These are phyloP conservation scores for Scaeva pyrastri DNA, from an alignment of 2,888 invertebrate species.

Conservation along the genomic window DNA sequence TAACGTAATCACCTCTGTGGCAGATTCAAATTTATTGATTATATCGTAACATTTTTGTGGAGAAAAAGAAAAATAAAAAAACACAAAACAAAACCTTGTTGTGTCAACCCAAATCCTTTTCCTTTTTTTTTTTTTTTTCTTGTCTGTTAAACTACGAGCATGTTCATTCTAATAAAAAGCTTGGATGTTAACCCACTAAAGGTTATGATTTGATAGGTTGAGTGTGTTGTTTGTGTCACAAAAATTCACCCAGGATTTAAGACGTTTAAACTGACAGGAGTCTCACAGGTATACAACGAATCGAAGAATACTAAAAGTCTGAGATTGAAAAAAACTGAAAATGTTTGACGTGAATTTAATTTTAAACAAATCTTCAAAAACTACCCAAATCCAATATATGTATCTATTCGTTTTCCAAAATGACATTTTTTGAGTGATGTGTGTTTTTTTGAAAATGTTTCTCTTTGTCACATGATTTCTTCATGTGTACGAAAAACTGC, in stretches of 20 bases:
- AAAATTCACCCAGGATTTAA: constrained; percentile 11
- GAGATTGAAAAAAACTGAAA: background rate
- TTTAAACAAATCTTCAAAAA: background rate
- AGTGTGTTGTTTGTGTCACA: background rate
- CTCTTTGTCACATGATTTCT: constrained; percentile 21
- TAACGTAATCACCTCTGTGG: constrained; percentile 49
- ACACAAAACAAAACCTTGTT: background rate
- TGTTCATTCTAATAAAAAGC: background rate
- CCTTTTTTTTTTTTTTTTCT: background rate
- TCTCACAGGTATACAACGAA: background rate
- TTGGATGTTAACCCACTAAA: constrained; percentile 25
- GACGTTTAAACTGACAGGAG: background rate
- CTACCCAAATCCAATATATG: background rate
- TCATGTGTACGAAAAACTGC: no score
- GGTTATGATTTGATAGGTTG: constrained; percentile 29
- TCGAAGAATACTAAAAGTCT: constrained; percentile 7
- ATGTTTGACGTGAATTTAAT: constrained; percentile 7
- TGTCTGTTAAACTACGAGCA: background rate
- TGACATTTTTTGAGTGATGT: background rate
- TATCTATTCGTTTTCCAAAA: background rate
- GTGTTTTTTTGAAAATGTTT: background rate
- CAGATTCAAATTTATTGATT: constrained; percentile 43
- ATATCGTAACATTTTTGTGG: constrained; percentile 8
- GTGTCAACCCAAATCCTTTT: constrained; percentile 10
- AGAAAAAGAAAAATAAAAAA: no score